These are phyloP conservation scores for Araneus ventricosus DNA, from an alignment of 1,140 invertebrate genomes.

Conservation along the genomic window DNA sequence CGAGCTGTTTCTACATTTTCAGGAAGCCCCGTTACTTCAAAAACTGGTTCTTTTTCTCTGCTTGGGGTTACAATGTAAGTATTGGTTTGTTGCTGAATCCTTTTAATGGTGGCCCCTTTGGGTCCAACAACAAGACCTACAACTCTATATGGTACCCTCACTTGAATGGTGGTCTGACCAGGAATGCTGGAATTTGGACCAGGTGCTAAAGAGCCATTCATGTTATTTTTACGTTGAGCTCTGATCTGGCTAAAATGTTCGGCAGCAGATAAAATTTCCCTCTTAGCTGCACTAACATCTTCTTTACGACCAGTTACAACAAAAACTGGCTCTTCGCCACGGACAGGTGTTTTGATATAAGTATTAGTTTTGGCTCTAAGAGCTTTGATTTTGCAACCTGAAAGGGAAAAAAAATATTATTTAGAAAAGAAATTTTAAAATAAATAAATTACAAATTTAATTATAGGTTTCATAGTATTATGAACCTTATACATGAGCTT, in stretches of 20 bases:
- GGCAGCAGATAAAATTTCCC: constrained; percentile 98
- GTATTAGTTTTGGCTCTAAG: constrained; percentile 99
- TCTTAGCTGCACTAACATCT: constrained; percentile 97
- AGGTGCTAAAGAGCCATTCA: constrained; percentile 80
- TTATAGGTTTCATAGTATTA: too few relatives aligned
- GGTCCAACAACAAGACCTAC: constrained; percentile 99
- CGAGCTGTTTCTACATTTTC: constrained; percentile 97
- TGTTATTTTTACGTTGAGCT: constrained; percentile 92
- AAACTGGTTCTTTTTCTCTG: constrained; percentile 98
- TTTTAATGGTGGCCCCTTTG: constrained; percentile 99
- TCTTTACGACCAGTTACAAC: constrained; percentile 99
- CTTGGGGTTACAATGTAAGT: constrained; percentile 99
- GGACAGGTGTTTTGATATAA: constrained; percentile 99
- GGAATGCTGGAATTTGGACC: constrained; percentile 81
- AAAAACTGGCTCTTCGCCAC: constrained; percentile 99
- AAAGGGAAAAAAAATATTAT: constrained; percentile 81
- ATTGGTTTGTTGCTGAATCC: constrained; percentile 99
- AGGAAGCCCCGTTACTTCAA: constrained; percentile 98
- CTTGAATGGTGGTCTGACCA: constrained; percentile 97
- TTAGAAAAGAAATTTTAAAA: constrained; percentile 59
- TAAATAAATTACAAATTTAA: neutral
- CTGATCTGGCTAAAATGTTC: constrained; percentile 99
- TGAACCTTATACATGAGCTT: too few relatives aligned
- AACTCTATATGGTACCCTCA: constrained; percentile 98
- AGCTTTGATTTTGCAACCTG: constrained; percentile 99